Conservation (phyloP, 2,888 invertebrate genomes). For the Caenorhabditis sinica region DNA sequence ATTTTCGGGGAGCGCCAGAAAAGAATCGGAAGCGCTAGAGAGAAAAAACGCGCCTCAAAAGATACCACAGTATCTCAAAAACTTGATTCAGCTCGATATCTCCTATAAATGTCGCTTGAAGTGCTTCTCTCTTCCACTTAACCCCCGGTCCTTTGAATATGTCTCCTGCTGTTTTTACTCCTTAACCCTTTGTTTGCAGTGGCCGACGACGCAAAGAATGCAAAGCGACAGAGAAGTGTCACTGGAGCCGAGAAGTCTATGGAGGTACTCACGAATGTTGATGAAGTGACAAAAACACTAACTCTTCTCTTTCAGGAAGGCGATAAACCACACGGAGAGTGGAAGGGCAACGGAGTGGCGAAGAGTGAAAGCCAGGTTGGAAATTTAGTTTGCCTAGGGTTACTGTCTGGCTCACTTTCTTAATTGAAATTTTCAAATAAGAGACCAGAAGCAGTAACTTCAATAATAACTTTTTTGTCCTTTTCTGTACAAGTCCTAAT, state of each 20-base stretch:
- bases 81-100: too few species aligned
- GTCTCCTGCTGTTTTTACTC: neutral
- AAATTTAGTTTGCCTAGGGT: neutral
- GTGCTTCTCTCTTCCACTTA: constrained; percentile 1
- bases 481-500: neutral
- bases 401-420: neutral
- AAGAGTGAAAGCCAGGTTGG: constrained; percentile 72
- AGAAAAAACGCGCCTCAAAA: too few species aligned
- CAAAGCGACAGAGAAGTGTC: constrained; percentile 68
- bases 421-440: neutral
- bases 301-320: constrained; percentile 62
- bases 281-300: constrained; percentile 20
- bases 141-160: neutral
- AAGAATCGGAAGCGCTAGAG: neutral
- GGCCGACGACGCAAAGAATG: constrained; percentile 59
- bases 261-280: constrained; percentile 59
- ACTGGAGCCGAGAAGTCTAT: constrained; percentile 74
- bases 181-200: constrained; percentile 49
- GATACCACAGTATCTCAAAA: too few species aligned
- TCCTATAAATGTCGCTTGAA: constrained; percentile 6
- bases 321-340: constrained; percentile 70
- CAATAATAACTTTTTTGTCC: neutral
- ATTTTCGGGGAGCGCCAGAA: neutral
- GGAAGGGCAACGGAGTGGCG: constrained; percentile 61
- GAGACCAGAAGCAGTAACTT: too few species aligned